These are phyloP conservation scores for Aleadryas rufinucha DNA, from an alignment of 2,113 vertebrate species.

Conservation along the genomic window DNA sequence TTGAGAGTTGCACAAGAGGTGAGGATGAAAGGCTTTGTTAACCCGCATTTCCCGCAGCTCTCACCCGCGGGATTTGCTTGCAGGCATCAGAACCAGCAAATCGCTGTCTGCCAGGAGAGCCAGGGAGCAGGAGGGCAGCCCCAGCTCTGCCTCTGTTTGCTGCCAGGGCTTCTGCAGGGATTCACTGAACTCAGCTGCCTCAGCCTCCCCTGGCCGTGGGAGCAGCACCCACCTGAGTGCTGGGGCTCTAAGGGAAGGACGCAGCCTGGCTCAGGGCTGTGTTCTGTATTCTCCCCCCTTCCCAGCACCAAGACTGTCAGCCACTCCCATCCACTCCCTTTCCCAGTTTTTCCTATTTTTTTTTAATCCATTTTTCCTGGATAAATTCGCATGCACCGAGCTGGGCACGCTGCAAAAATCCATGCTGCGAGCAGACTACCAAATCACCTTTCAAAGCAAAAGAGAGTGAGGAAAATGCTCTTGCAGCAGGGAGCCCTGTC, in stretches of 20 bases:
- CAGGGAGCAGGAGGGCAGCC: background rate
- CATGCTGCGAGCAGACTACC: background rate
- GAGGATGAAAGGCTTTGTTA: slow-evolving; percentile 26
- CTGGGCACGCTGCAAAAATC: background rate
- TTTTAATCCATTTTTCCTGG: background rate
- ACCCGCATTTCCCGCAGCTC: background rate
- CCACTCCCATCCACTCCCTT: background rate
- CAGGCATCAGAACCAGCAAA: background rate
- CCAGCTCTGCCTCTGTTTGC: background rate
- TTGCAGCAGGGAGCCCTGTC: slow-evolving; percentile 28
- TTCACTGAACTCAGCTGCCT: background rate
- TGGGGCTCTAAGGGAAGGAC: background rate
- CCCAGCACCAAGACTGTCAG: background rate
- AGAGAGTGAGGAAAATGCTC: background rate
- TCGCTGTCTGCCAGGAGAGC: background rate
- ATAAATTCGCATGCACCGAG: background rate
- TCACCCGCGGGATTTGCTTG: background rate
- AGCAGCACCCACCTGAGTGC: background rate
- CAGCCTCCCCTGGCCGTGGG: background rate
- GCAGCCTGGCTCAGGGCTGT: background rate
- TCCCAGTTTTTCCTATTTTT: background rate
- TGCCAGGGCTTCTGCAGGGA: background rate
- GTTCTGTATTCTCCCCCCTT: background rate
- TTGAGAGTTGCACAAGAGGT: background rate
- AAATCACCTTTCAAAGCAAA: background rate